Evolutionary conservation across 2,888 invertebrate species (phyloP).

Genomic region (Scaeva pyrastri): DNA sequence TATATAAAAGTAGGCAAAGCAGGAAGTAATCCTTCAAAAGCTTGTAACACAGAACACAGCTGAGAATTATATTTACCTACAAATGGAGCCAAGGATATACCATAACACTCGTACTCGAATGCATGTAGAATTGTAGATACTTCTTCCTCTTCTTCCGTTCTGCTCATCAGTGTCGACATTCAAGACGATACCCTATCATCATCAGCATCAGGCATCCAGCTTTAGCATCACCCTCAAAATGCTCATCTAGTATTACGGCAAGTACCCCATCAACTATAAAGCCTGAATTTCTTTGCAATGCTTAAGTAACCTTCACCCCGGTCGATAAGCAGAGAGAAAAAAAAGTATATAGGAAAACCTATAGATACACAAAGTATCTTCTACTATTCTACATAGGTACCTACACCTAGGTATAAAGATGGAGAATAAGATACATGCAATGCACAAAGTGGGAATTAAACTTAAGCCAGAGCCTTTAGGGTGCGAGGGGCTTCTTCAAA

Average conservation of each 20-base stretch:
- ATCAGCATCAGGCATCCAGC: conserved; percentile 22
- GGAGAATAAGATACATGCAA: not conserved
- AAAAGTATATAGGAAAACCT: not conserved
- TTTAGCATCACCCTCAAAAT: conserved; percentile 50
- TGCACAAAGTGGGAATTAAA: conserved; percentile 53
- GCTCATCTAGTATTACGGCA: conserved; percentile 52
- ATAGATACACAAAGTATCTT: not conserved
- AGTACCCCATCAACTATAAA: conserved; percentile 32
- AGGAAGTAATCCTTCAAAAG: conserved; percentile 61
- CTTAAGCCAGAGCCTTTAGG: conserved; percentile 66
- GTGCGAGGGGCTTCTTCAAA: conserved; percentile 11
- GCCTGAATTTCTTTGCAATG: conserved; percentile 34
- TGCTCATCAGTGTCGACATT: conserved; percentile 65
- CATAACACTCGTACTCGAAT: too few relatives aligned
- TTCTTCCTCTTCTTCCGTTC: conserved; percentile 54
- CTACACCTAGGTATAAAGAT: too few relatives aligned
- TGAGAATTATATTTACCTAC: conserved; percentile 13
- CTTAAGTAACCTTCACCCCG: conserved; percentile 71
- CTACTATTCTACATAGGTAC: not conserved
- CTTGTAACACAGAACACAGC: conserved; percentile 7
- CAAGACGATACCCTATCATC: conserved; percentile 66
- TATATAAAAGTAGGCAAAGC: not conserved
- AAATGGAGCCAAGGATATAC: conserved; percentile 62
- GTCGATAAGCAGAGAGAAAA: conserved; percentile 44
- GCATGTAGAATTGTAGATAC: not conserved